Base-by-base conservation (phyloP, 2,888 invertebrate genomes). In the Nymphalis polychloros region DNA sequence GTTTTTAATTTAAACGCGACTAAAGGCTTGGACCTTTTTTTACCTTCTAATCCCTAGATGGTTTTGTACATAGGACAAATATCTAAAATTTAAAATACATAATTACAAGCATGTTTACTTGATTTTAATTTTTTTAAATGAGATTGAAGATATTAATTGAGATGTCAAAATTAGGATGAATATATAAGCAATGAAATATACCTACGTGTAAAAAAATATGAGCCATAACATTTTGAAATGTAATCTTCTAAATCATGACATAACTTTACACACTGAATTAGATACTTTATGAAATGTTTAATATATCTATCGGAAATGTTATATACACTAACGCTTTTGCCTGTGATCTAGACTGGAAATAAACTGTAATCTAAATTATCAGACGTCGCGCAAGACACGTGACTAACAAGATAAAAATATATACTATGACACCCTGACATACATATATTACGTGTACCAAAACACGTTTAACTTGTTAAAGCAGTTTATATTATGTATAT, bases 361-460 rank as follows among this genome's bases (percentile, higher is more conserved):
- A 16, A 55, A 19, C 41, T 17, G 57, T 62, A 62, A 49, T 23
- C 61, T 62, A 67, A 41, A 52, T 41, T 67, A 67, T 67, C 66
- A 55, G 62, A 52, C 69, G 53, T 57, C 50, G 59, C 52, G 48
- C 59, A 63, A 59, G 66, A 63, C 69, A 71, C 67, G 71, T 71
- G 71, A 71, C 64, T 62, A 49, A n/a, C 41, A 50, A 67, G 68
- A 63, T 68, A 68, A 66, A 71, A 69, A 69, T 63, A 69, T 69
- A 61, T 68, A 20, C 48, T 49, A 59, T 59, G 65, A 49, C 61
- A 60, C 63, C 41, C n/a, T 71, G 67, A 71, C 71, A 71, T 63
- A 71, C 71, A 71, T 59, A 69, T 57, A 67, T 64, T 46, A 66
- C 49, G 50, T 48, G 57, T 59, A 63, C 17, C 10, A 46, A 53